Base-by-base conservation (phyloP, 2,888 invertebrate genomes). In the Sepioteuthis lessoniana region DNA sequence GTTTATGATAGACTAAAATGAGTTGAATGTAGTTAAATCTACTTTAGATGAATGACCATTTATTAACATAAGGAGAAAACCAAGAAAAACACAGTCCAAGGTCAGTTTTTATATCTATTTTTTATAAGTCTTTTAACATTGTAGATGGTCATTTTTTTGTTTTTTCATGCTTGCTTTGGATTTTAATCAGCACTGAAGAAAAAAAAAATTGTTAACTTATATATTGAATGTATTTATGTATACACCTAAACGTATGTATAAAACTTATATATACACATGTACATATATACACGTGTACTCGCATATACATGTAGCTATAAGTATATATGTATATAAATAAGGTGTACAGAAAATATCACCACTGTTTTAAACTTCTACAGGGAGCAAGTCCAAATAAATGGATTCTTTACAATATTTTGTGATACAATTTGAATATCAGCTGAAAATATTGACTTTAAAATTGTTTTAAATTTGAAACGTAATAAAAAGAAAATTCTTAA, bases 81-180 rank as follows among this genome's bases (percentile, higher is more conserved):
- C 7, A 21, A 60, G 60, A 7, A 28, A 21, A 19, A 76, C 76
- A 76, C 8, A 76, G 16, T 76, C 31, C 31, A 76, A 76, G 76
- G 76, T 76, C 76, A 76, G n/a, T 76, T 42, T 76, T 76, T 76
- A 76, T 35, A 76, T 76, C n/a, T 76, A 76, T 76, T 76, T 76
- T 76, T 76, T 76, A 76, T 76, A 76, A 35, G 76, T 35, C 76
- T 76, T 76, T 76, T 76, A 76, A 76, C n/a, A n/a, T 76, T n/a
- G 35, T 76, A 76, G 25, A 76, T 76, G 35, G n/a, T 10, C 76
- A 76, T 1, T 76, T 76, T 13, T 76, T 76, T 76, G 4, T 31
- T 76, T 76, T 60, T 76, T 76, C 8, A 13, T 76, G n/a, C n/a
- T 76, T 76, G n/a, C n/a, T 76, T 76, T 76, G n/a, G 16, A 76